Percentiles rank a stretch among this genome's conserved stretches.
Conservation (phyloP, 2,888 invertebrate species). For the Rotaria socialis region DNA sequence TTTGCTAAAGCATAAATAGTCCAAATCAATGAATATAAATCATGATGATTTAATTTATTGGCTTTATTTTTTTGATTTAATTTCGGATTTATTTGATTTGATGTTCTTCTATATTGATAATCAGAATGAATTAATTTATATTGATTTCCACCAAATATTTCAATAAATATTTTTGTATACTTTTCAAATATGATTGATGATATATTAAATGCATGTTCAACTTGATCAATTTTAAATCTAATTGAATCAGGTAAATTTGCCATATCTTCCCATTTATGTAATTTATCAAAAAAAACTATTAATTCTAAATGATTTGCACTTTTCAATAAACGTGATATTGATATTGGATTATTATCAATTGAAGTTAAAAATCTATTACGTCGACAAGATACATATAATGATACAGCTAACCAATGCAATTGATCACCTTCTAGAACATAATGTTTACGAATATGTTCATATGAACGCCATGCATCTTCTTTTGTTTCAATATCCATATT, state of each 20-base stretch:
- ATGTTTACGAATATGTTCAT: background rate
- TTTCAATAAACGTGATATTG: conserved; percentile 21
- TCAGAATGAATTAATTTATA: background rate
- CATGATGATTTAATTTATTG: too few relatives aligned
- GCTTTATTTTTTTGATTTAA: background rate
- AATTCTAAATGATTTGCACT: background rate
- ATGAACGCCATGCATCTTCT: background rate
- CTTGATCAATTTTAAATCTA: background rate
- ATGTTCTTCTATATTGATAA: background rate
- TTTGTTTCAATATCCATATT: conserved; percentile 25
- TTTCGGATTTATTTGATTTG: background rate
- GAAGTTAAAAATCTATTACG: background rate
- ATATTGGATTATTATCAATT: background rate
- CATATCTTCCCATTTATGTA: conserved; percentile 36
- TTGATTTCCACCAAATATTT: background rate
- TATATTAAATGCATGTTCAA: background rate
- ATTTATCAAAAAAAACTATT: background rate
- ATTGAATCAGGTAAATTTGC: background rate
- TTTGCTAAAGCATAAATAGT: background rate
- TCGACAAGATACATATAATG: conserved; percentile 24
- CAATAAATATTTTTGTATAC: background rate
- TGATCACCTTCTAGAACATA: conserved; percentile 32
- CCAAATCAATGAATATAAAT: background rate
- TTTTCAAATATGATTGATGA: background rate
- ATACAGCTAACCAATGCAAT: background rate